Evolutionary conservation across 2,888 invertebrate species (phyloP).

Genomic region (Quadroppia sp.): DNA sequence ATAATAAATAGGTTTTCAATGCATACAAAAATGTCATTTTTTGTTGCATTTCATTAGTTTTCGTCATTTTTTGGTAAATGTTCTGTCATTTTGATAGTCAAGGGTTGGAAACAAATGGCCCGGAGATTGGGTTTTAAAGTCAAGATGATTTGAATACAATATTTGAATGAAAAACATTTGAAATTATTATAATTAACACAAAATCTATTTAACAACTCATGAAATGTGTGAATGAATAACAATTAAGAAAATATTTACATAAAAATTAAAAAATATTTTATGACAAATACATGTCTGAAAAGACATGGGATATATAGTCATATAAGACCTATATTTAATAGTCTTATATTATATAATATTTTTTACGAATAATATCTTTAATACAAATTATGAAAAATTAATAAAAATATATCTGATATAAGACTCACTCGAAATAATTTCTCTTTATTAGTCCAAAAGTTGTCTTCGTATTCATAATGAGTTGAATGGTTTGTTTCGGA

Average conservation of each 20-base stretch:
- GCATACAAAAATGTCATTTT: not conserved
- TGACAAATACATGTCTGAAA: too few species aligned
- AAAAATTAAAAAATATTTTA: too few species aligned
- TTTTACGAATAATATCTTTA: too few species aligned
- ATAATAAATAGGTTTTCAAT: not conserved
- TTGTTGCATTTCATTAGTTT: not conserved
- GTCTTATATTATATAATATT: too few species aligned
- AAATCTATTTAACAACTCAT: not conserved
- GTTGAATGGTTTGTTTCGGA: not conserved
- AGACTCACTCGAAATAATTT: slow-evolving; percentile 83
- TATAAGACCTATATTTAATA: too few species aligned
- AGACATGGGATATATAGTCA: too few species aligned
- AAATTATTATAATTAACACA: slow-evolving; percentile 10
- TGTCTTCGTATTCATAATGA: slow-evolving; percentile 61
- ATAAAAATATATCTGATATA: too few species aligned
- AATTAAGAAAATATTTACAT: not conserved
- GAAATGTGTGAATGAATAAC: not conserved
- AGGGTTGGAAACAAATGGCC: not conserved
- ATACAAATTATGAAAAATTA: too few species aligned
- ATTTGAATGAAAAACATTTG: too few species aligned
- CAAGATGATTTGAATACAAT: not conserved
- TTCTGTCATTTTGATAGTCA: not conserved
- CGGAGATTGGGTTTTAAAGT: not conserved
- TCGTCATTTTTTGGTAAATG: not conserved
- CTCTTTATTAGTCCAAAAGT: slow-evolving; percentile 89